phyloP scores from a whole-genome alignment of 1,140 invertebrate genomes.

The Rhizoglyphus robini region DNA sequence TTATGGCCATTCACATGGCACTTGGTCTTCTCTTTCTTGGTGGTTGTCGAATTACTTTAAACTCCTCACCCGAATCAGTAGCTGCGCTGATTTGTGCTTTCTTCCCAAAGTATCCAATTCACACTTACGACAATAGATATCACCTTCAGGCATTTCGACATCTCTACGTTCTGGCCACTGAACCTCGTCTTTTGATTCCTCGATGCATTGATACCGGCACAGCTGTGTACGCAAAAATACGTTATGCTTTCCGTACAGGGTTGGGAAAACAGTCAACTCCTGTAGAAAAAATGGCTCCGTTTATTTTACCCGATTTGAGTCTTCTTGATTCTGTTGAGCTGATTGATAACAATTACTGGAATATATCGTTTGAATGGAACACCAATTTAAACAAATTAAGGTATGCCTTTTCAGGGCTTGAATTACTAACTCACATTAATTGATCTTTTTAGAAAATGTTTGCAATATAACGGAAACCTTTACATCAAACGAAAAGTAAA shows the following conservation, averaged over 20 bases:
- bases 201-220: slow-evolving; percentile 63
- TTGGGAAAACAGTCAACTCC: slow-evolving; percentile 34
- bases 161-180: slow-evolving; percentile 81
- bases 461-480: slow-evolving; percentile 53
- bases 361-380: slow-evolving; percentile 61
- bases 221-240: slow-evolving; percentile 63
- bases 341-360: slow-evolving; percentile 53
- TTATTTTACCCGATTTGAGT: slow-evolving; percentile 66
- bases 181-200: slow-evolving; percentile 71
- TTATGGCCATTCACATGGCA: slow-evolving; percentile 87
- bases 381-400: slow-evolving; percentile 67
- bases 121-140: slow-evolving; percentile 89
- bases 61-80: slow-evolving; percentile 63
- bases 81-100: slow-evolving; percentile 79
- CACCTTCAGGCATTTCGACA: slow-evolving; percentile 90
- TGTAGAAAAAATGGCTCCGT: slow-evolving; percentile 56
- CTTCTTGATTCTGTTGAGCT: slow-evolving; percentile 48
- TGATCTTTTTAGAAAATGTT: slow-evolving; percentile 36
- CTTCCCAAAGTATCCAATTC: slow-evolving; percentile 91
- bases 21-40: slow-evolving; percentile 81
- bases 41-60: slow-evolving; percentile 65
- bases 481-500: slow-evolving; percentile 77
- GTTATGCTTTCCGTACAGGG: slow-evolving; percentile 42
- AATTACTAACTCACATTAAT: neutral
- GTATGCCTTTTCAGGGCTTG: slow-evolving; percentile 31